These are phyloP conservation scores for Aepyceros melampus DNA, from an alignment of 2,113 vertebrate genomes.

Conservation along the genomic window DNA sequence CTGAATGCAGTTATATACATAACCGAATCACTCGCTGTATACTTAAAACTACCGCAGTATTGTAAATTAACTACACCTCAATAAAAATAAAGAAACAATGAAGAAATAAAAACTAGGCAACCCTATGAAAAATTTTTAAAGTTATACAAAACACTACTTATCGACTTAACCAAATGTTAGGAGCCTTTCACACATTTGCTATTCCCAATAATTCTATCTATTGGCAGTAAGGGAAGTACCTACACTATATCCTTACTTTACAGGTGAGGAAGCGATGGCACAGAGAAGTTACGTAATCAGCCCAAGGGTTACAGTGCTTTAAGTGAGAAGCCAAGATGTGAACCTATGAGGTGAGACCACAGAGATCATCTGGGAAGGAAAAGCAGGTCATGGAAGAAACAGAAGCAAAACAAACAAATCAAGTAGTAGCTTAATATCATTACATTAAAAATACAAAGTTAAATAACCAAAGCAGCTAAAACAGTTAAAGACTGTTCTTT, in stretches of 20 bases:
- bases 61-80: background rate
- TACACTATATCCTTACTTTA: background rate
- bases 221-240: background rate
- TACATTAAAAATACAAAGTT: background rate
- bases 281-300: background rate
- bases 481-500: background rate
- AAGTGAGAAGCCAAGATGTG: background rate
- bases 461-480: background rate
- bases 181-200: background rate
- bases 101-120: background rate
- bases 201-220: background rate
- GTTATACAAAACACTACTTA: background rate
- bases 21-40: background rate
- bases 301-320: background rate
- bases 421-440: background rate
- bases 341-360: background rate
- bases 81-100: background rate
- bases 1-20: background rate
- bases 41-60: background rate
- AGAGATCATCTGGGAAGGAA: background rate
- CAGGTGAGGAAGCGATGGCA: background rate
- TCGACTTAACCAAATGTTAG: background rate
- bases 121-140: background rate
- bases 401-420: slow-evolving; percentile 5
- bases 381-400: background rate